Conservation (phyloP, 2,888 invertebrate genomes). For the Noctua janthina region DNA sequence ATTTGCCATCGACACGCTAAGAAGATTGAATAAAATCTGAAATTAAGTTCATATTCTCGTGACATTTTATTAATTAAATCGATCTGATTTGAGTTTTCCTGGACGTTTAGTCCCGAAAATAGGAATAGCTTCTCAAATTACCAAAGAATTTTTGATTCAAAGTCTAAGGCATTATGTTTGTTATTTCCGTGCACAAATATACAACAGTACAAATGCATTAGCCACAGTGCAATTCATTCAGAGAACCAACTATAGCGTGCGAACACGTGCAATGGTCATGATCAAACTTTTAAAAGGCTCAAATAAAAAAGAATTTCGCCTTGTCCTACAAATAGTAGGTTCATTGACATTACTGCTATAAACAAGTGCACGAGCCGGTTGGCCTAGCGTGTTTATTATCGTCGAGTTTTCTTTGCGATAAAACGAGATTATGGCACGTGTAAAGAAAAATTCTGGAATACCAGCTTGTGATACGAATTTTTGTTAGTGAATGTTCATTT, state of each 20-base stretch:
- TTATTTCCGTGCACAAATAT: not conserved
- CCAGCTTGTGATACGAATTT: not conserved
- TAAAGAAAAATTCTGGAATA: constrained; percentile 5
- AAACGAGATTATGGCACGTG: constrained; percentile 10
- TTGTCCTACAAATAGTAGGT: constrained; percentile 67
- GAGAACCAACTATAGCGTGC: constrained; percentile 11
- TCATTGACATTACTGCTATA: constrained; percentile 63
- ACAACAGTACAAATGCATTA: not conserved
- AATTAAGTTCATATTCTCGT: not conserved
- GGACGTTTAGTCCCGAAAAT: not conserved
- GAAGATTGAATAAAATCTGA: not conserved
- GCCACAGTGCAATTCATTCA: constrained; percentile 28
- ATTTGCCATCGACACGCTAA: too few relatives aligned
- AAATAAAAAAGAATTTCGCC: constrained; percentile 54
- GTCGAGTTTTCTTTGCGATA: constrained; percentile 36
- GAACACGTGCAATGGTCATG: constrained; percentile 36
- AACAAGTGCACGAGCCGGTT: constrained; percentile 47
- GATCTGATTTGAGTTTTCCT: not conserved
- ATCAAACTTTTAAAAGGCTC: constrained; percentile 30
- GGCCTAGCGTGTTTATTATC: constrained; percentile 43
- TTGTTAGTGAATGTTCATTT: not conserved
- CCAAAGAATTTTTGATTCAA: not conserved
- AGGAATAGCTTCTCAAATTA: not conserved
- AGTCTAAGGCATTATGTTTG: not conserved
- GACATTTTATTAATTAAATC: not conserved